Percentiles rank a stretch among this genome's conserved stretches.
These are phyloP conservation scores for Zhuqinia jingwanae DNA, from an alignment of 2,888 invertebrate species.

Conservation along the genomic window DNA sequence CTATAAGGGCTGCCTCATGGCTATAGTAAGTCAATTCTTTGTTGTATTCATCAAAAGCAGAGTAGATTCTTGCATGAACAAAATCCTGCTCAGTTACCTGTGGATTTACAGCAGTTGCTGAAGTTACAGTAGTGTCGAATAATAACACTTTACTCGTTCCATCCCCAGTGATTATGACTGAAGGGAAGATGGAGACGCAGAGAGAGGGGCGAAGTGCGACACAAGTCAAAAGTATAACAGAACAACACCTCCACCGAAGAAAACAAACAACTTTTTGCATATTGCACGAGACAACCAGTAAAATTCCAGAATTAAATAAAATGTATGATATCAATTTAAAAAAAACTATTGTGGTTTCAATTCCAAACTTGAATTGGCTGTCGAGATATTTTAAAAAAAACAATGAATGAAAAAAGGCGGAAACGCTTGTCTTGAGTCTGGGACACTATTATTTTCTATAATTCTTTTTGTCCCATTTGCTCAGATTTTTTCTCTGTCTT, in stretches of 20 bases:
- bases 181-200: neutral
- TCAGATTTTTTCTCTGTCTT: too few species aligned
- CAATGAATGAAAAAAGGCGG: too few species aligned
- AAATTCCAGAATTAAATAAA: too few species aligned
- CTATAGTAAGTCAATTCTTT: slow-evolving; percentile 66
- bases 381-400: too few species aligned
- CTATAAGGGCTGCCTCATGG: slow-evolving; percentile 72
- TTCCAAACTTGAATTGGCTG: neutral
- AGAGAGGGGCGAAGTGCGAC: slow-evolving; percentile 40
- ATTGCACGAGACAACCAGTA: too few species aligned
- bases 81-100: slow-evolving; percentile 44
- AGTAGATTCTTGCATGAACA: slow-evolving; percentile 33
- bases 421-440: too few species aligned
- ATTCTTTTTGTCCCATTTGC: too few species aligned
- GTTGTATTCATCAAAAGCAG: slow-evolving; percentile 70
- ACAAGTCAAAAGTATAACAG: neutral
- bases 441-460: too few species aligned
- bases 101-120: too few species aligned
- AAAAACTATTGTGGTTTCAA: too few species aligned
- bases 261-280: neutral
- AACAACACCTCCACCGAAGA: neutral
- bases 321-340: too few species aligned
- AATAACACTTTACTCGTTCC: neutral
- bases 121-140: too few species aligned
- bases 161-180: neutral